phyloP scores from a whole-genome alignment of 2,113 vertebrate genomes.

The Hypanus sabinus region DNA sequence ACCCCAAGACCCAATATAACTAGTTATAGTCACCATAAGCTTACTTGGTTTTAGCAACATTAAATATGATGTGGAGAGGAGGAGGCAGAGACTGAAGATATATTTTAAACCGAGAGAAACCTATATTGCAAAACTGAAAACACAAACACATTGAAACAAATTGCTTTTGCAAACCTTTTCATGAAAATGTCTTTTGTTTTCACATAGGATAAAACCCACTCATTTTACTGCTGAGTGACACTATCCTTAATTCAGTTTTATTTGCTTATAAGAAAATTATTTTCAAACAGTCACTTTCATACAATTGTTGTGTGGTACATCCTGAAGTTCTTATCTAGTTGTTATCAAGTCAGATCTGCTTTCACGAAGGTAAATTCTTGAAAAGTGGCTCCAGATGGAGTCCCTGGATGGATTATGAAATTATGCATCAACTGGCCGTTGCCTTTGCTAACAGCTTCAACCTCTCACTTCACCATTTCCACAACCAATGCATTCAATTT shows the following conservation, averaged over 20 bases:
- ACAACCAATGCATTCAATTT: no score
- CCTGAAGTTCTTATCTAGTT: not conserved
- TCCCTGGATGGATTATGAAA: no score
- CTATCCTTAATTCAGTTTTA: no score
- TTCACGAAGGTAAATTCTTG: not conserved
- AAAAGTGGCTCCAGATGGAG: no score
- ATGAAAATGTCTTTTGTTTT: not conserved
- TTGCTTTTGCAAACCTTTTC: not conserved
- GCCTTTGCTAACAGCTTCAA: no score
- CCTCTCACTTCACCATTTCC: no score
- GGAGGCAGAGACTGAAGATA: not conserved
- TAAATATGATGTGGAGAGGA: not conserved
- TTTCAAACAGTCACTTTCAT: not conserved
- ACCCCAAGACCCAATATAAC: not conserved
- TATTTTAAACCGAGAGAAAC: not conserved
- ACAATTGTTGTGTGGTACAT: not conserved
- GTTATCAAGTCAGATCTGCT: no score
- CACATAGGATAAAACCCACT: no score
- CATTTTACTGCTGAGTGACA: no score
- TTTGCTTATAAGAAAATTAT: no score
- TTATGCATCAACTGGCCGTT: no score
- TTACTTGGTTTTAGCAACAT: not conserved
- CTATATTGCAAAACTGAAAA: not conserved
- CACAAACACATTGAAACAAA: not conserved
- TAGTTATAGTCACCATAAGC: not conserved